phyloP scores from a whole-genome alignment of 1,140 invertebrate species.

The Megathymus violae region DNA sequence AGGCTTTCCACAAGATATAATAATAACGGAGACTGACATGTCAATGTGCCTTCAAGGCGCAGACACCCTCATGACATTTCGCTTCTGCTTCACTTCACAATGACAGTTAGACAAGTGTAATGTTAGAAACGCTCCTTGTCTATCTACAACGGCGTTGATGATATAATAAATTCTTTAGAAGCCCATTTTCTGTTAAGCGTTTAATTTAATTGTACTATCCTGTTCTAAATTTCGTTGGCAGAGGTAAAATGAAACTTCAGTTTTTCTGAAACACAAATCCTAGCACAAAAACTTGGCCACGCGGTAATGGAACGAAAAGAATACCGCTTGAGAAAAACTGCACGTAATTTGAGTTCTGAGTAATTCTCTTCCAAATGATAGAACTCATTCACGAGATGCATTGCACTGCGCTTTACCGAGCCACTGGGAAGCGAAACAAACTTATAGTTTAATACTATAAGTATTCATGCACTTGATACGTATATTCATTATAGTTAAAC shows the following conservation, averaged over 20 bases:
- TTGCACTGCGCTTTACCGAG: slow-evolving; percentile 18
- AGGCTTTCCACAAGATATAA: too few relatives aligned
- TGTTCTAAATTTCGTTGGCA: slow-evolving; percentile 17
- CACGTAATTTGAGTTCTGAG: slow-evolving; percentile 33
- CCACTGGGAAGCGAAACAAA: slow-evolving; percentile 10
- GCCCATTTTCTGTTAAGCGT: neutral
- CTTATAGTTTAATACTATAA: slow-evolving; percentile 4
- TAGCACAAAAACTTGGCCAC: slow-evolving; percentile 29
- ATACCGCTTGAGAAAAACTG: slow-evolving; percentile 28
- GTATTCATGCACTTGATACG: too few relatives aligned
- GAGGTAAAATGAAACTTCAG: slow-evolving; percentile 22
- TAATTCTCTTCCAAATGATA: slow-evolving; percentile 35
- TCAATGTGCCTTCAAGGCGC: too few relatives aligned
- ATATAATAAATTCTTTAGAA: neutral
- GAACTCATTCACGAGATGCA: slow-evolving; percentile 22
- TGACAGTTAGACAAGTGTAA: too few relatives aligned
- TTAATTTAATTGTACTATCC: slow-evolving; percentile 14
- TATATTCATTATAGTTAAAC: too few relatives aligned
- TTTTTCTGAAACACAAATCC: slow-evolving; percentile 32
- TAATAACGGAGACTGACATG: too few relatives aligned
- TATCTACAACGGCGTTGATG: too few relatives aligned
- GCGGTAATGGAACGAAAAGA: slow-evolving; percentile 31
- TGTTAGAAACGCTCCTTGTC: too few relatives aligned
- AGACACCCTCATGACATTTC: too few relatives aligned
- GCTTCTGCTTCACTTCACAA: too few relatives aligned